Evolutionary conservation across 2,797 vertebrate species (phyloP), one percentile per base, ranked within the genome.

Genomic region (Esox masquinongy): DNA sequence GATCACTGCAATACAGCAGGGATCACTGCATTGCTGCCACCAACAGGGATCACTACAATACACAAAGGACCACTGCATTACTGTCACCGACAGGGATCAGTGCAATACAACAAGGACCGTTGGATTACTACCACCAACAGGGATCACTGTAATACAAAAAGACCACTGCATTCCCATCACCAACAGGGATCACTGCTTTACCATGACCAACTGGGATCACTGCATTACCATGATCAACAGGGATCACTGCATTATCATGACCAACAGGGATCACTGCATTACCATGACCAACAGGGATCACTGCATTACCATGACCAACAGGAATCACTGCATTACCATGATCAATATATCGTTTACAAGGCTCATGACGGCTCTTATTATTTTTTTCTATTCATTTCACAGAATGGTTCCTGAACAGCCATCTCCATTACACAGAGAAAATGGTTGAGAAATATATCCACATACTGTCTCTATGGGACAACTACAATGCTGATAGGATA

Each of bases 351-450:
- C 29, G 29, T 31, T 31, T 31, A 1, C 29, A 31, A 31, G 29
- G 29, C 29, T 31, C 29, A 31, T 31, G 29, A 31, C 29, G 29
- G 29, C 29, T 31, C 29, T 31, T 31, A 31, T 31, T 1, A 31
- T 31, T 31, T 31, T 31, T 31, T 77, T 69, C 64, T 66, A 85
- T 88, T 88, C 90, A 90, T 92, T 91, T 86, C 88, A 82, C 77
- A 63, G 50, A 83, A 78, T 77, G 81, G 88, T 89, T 90, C 43
- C 80, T 84, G 75, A 51, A 67, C 79, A 79, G 74, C 74, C 84
- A 85, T 84, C 84, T 85, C 86, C 83, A 85, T 88, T 91, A 90
- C 85, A 88, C 86, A 92, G 91, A 92, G 91, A 90, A 92, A 92
- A 43, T 43, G 39, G 39, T 43, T 43, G n/a, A n/a, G n/a, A n/a